Conservation (phyloP, 2,888 invertebrate species). For the Eilema caniola region DNA sequence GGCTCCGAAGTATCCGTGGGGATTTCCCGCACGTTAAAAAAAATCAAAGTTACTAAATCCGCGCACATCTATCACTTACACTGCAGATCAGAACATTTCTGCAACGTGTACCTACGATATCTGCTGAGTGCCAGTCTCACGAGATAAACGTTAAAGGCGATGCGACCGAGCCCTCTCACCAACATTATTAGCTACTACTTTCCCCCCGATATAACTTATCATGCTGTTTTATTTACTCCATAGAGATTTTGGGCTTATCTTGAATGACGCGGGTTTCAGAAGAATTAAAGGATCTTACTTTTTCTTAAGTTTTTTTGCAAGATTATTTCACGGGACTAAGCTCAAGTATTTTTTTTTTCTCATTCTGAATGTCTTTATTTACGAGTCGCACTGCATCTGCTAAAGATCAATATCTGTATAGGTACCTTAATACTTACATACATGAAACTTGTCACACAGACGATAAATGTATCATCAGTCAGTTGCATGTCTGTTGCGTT, state of each 20-base stretch:
- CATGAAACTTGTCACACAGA: too few relatives aligned
- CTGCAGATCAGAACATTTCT: constrained; percentile 41
- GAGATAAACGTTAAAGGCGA: constrained; percentile 64
- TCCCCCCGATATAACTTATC: constrained; percentile 49
- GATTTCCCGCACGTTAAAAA: too few relatives aligned
- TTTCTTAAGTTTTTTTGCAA: constrained; percentile 9
- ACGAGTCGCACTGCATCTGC: background rate
- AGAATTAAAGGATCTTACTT: constrained; percentile 30
- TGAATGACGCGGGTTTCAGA: constrained; percentile 40
- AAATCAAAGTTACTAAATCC: background rate
- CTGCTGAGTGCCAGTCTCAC: constrained; percentile 61
- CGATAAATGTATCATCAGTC: too few relatives aligned
- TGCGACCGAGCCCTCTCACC: constrained; percentile 46
- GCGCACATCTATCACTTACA: constrained; percentile 20
- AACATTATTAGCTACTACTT: constrained; percentile 46
- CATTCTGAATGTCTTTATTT: background rate
- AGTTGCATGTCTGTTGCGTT: too few relatives aligned
- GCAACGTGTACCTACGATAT: constrained; percentile 57
- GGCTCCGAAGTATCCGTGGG: too few relatives aligned
- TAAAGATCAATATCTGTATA: background rate
- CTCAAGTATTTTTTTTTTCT: background rate
- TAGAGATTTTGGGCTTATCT: constrained; percentile 46
- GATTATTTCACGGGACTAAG: background rate
- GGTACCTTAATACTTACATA: too few relatives aligned
- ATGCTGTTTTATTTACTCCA: constrained; percentile 50